Percentiles rank a stretch among this genome's conserved stretches.
phyloP scores from a whole-genome alignment of 2,113 vertebrate species.

The Hiodon tergisus region DNA sequence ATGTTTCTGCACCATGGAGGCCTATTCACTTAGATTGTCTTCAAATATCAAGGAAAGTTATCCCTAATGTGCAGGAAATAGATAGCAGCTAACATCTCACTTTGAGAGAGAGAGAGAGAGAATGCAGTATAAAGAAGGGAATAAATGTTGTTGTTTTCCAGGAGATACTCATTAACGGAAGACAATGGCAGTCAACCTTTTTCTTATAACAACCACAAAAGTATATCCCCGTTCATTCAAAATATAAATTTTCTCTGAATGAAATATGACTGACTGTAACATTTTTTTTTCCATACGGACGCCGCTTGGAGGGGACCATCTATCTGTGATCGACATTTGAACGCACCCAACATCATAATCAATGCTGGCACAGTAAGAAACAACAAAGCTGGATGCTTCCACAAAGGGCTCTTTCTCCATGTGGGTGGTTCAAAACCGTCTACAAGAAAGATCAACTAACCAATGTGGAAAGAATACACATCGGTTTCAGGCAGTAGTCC shows the following conservation, averaged over 20 bases:
- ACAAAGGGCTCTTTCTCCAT: not conserved
- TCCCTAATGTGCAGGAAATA: conserved; percentile 18
- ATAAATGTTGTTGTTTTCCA: conserved; percentile 21
- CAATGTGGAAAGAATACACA: not conserved
- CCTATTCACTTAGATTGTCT: not conserved
- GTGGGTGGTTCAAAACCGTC: not conserved
- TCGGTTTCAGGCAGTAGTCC: not conserved
- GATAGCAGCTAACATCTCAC: conserved; percentile 20
- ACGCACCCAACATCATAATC: conserved; percentile 1
- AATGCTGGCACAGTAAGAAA: conserved; percentile 7
- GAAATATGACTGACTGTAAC: no score
- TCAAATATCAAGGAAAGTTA: conserved; percentile 18
- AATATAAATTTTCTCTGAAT: no score
- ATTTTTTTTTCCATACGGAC: no score
- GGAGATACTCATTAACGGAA: conserved; percentile 12
- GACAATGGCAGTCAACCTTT: not conserved
- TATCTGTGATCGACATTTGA: not conserved
- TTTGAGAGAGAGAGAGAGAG: conserved; percentile 17
- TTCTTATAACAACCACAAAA: not conserved
- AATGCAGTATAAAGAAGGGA: conserved; percentile 9
- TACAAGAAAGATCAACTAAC: not conserved
- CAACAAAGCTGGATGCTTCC: not conserved
- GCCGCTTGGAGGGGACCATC: not conserved
- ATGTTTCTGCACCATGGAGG: no score
- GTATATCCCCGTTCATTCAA: no score